Conservation (phyloP, 2,797 vertebrate genomes). For the Lepilemur septentrionalis region DNA sequence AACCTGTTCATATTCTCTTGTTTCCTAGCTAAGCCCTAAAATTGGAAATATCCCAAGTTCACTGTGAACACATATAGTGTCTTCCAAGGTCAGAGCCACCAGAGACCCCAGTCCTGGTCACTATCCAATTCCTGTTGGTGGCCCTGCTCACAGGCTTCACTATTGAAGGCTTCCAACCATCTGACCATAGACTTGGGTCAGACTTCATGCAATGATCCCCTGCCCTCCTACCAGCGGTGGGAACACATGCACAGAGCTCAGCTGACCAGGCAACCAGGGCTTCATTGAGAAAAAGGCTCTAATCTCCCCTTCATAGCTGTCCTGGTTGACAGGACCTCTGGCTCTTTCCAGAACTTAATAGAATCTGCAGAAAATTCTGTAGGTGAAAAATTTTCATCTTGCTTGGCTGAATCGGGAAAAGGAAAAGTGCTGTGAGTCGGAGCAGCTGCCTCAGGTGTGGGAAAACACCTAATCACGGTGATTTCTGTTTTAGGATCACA, state of each 20-base stretch:
- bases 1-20: not conserved
- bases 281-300: not conserved
- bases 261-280: not conserved
- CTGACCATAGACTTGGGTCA: not conserved
- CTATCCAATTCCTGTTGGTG: not conserved
- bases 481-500: not conserved
- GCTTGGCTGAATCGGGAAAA: not conserved
- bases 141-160: not conserved
- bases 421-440: not conserved
- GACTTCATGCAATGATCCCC: not conserved
- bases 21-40: not conserved
- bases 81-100: not conserved
- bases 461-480: not conserved
- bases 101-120: not conserved
- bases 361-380: not conserved
- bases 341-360: not conserved
- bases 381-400: not conserved
- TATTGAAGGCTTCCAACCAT: not conserved
- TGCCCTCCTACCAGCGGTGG: not conserved
- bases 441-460: not conserved
- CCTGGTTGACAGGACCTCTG: not conserved
- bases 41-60: not conserved
- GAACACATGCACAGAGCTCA: not conserved
- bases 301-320: not conserved
- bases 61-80: not conserved